phyloP scores from a whole-genome alignment of 2,797 vertebrate genomes.

The Megalops cyprinoides region DNA sequence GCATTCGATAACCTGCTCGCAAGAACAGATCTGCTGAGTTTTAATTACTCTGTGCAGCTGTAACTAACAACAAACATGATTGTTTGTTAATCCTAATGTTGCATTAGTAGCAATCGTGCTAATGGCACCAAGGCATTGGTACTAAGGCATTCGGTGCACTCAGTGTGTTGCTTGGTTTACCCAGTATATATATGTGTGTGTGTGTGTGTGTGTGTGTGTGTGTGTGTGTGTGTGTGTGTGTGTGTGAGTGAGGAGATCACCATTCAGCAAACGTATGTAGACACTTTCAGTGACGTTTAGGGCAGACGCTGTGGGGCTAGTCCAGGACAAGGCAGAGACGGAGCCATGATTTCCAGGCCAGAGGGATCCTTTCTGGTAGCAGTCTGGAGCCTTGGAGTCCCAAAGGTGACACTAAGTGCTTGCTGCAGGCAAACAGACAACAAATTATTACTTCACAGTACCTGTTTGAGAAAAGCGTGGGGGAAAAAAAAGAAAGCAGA shows the following conservation, averaged over 20 bases:
- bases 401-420: constrained; percentile 67
- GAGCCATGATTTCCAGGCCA: constrained; percentile 54
- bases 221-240: too few species aligned
- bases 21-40: neutral
- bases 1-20: too few species aligned
- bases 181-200: too few species aligned
- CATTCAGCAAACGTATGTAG: neutral
- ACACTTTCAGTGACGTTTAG: neutral
- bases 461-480: neutral
- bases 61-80: too few species aligned
- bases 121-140: too few species aligned
- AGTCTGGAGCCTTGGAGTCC: constrained; percentile 65
- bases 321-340: constrained; percentile 55
- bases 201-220: too few species aligned
- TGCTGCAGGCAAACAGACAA: constrained; percentile 65
- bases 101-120: too few species aligned
- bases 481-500: constrained; percentile 42
- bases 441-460: constrained; percentile 63
- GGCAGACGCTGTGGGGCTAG: neutral
- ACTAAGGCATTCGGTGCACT: too few species aligned
- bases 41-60: too few species aligned
- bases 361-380: constrained; percentile 51
- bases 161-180: too few species aligned
- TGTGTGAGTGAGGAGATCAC: too few species aligned
- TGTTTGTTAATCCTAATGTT: too few species aligned